Percentiles rank a stretch among this genome's conserved stretches.
These are phyloP conservation scores for Parnassius apollo DNA, from an alignment of 2,888 invertebrate species.

Conservation along the genomic window DNA sequence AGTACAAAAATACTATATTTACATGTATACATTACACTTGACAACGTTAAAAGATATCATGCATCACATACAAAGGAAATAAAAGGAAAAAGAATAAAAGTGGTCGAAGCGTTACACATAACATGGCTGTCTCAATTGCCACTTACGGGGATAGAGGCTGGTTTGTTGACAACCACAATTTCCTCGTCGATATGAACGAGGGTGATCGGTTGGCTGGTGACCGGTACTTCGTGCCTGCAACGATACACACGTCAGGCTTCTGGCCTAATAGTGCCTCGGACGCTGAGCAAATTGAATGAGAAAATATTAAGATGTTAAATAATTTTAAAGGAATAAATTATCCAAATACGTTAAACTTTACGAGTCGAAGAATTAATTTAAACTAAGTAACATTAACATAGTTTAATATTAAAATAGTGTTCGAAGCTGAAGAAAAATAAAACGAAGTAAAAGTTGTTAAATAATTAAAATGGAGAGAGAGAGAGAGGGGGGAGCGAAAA, in stretches of 20 bases:
- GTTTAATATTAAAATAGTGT: constrained; percentile 15
- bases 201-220: constrained; percentile 97
- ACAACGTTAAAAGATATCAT: constrained; percentile 34
- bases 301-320: constrained; percentile 15
- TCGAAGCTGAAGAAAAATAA: constrained; percentile 10
- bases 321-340: background rate
- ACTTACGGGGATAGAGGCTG: constrained; percentile 99
- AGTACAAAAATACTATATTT: constrained; percentile 12
- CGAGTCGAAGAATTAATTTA: constrained; percentile 10
- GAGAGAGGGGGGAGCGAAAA: no score
- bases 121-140: constrained; percentile 90
- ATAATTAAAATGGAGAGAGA: no score
- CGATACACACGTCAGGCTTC: constrained; percentile 76
- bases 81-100: constrained; percentile 63
- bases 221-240: constrained; percentile 99
- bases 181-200: constrained; percentile 99
- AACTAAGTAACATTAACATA: constrained; percentile 10
- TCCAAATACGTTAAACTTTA: background rate
- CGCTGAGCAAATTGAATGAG: constrained; percentile 45
- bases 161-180: constrained; percentile 99
- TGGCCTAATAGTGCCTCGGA: constrained; percentile 41
- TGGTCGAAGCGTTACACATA: constrained; percentile 86
- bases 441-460: constrained; percentile 12
- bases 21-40: constrained; percentile 1
- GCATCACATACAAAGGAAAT: constrained; percentile 39